These are phyloP conservation scores for Herpailurus yagouaroundi DNA, from an alignment of 2,113 vertebrate genomes.

Conservation along the genomic window DNA sequence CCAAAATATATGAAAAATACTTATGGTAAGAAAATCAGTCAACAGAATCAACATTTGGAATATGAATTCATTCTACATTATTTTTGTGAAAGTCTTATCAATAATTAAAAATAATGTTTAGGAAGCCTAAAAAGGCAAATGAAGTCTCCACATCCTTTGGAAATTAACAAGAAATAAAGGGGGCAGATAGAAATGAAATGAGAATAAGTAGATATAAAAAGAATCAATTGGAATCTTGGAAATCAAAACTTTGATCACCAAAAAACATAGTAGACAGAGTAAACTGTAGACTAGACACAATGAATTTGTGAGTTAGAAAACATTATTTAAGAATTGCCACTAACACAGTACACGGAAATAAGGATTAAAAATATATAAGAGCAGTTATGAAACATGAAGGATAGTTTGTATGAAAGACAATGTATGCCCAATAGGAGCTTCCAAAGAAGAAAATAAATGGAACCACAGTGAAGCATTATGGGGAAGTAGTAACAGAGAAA, in stretches of 20 bases:
- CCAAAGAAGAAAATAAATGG: background rate
- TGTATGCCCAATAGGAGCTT: background rate
- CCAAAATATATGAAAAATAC: conserved; percentile 10
- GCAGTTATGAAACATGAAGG: background rate
- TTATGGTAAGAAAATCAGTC: background rate
- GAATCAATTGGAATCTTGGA: background rate
- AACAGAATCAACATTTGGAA: conserved; percentile 12
- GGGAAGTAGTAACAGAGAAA: background rate
- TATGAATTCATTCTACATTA: conserved; percentile 24
- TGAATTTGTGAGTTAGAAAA: background rate
- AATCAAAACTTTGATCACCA: background rate
- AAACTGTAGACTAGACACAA: background rate
- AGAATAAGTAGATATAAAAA: conserved; percentile 19
- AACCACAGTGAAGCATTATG: background rate
- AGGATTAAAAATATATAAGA: background rate
- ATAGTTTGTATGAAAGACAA: background rate
- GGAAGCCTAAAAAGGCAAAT: background rate
- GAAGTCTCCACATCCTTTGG: background rate
- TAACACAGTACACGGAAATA: background rate
- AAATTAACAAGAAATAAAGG: background rate
- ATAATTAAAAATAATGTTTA: conserved; percentile 15
- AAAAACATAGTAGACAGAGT: background rate
- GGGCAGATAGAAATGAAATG: background rate
- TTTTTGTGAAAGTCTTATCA: background rate
- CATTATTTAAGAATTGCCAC: background rate